Evolutionary conservation across 2,797 vertebrate species (phyloP).

Genomic region (Iguana delicatissima): DNA sequence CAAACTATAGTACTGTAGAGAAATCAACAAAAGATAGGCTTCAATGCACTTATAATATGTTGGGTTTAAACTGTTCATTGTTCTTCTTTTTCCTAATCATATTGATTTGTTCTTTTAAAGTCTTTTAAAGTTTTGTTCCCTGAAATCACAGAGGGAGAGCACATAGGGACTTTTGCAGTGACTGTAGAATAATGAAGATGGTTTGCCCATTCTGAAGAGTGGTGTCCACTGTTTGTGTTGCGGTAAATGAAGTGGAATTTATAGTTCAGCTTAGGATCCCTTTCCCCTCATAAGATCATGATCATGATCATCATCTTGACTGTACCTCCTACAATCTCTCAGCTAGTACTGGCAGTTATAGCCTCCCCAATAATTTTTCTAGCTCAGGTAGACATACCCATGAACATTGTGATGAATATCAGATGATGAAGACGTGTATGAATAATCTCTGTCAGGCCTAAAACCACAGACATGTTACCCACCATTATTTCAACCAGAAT

Average conservation of each 20-base stretch:
- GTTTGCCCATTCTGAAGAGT: not conserved
- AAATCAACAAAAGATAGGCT: not conserved
- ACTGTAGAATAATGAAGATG: not conserved
- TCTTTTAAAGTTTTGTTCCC: not conserved
- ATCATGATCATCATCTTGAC: no score
- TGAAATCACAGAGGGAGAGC: not conserved
- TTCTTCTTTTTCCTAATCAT: not conserved
- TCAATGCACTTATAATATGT: not conserved
- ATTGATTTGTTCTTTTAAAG: conserved; percentile 9
- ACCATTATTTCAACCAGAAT: not conserved
- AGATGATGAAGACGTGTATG: not conserved
- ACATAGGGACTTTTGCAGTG: not conserved
- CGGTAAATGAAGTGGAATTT: not conserved
- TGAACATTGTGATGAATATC: not conserved
- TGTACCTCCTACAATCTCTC: no score
- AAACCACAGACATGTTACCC: not conserved
- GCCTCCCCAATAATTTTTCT: no score
- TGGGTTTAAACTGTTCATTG: not conserved
- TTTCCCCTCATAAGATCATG: not conserved
- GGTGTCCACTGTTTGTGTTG: not conserved
- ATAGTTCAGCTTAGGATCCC: not conserved
- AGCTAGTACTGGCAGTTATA: no score
- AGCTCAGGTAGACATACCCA: no score
- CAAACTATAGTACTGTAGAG: not conserved
- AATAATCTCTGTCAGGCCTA: not conserved